Evolutionary conservation across 2,113 vertebrate genomes (phyloP).

Genomic region (Symphodus melops): DNA sequence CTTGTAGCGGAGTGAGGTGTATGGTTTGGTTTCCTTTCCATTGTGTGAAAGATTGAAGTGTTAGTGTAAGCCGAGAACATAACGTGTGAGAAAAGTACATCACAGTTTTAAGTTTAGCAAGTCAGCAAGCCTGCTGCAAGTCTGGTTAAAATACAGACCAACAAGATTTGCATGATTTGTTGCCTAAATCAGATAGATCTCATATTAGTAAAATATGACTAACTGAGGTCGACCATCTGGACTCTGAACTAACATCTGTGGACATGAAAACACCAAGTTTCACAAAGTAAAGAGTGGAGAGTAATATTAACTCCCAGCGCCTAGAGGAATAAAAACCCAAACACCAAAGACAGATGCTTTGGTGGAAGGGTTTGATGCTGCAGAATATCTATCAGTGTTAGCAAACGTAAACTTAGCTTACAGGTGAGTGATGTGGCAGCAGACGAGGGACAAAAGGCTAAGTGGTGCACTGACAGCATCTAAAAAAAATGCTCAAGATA

Average conservation of each 20-base stretch:
- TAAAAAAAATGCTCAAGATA: too few species aligned
- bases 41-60: not conserved
- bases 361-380: not conserved
- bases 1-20: not conserved
- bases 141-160: not conserved
- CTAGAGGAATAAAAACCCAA: not conserved
- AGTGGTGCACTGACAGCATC: too few species aligned
- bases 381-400: not conserved
- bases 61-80: not conserved
- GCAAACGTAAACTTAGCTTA: not conserved
- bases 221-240: not conserved
- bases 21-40: not conserved
- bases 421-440: not conserved
- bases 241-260: not conserved
- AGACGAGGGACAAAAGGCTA: not conserved
- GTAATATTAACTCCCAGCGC: not conserved
- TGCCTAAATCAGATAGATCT: too few species aligned
- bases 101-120: conserved; percentile 4
- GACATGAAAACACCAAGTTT: not conserved
- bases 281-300: not conserved
- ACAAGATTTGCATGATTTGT: not conserved
- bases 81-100: not conserved
- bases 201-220: too few species aligned
- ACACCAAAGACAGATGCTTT: not conserved
- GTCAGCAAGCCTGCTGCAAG: conserved; percentile 21